Base-by-base conservation (phyloP, 2,888 invertebrate species). In the Nomada lathburiana region DNA sequence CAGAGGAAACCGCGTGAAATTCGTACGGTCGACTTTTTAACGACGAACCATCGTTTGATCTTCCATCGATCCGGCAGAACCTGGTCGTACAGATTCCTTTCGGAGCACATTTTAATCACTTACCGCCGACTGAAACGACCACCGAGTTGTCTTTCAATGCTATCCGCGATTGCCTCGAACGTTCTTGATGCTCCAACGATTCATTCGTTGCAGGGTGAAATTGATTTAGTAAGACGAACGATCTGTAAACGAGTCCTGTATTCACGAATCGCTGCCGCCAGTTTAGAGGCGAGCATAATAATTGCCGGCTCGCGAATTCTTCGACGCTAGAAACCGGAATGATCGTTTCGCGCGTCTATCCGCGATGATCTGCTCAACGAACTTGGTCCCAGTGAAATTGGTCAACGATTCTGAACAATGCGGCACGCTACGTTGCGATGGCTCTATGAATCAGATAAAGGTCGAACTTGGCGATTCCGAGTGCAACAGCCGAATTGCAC, bases 1-100 rank as follows among this genome's bases (percentile, higher is more conserved):
- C 69, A 63, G 57, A 68, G 64, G 67, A 79, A 76, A 79, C 47
- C 60, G 69, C 84, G 78, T 72, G 59, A 52, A 79, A 77, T 78
- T 77, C 72, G 75, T 67, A 64, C 29, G 59, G 20, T 63, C 57
- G 0, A 18, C 50, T 20, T 50, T 73, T 74, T 60, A 84, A 68
- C 70, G 68, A 67, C 72, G 1, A 2, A 13, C 23, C 57, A 18
- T 26, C 67, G 69, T 74, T 80, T 36, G 65, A 70, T 62, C 64
- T 42, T 53, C 60, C 80, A 36, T 18, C 52, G 71, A 68, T 55
- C 55, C 23, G 20, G 36, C 9, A 13, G 23, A 23, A 44, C 50
- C 26, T 13, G 2, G 2, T 4, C 70, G 9, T 20, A n/a, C 16
- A 16, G 53, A 47, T 59, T 50, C n/a, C 63, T 42, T 65, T n/a